Evolutionary conservation across 1,140 invertebrate species (phyloP), one percentile per base, ranked within the genome.

Genomic region (Leptinotarsa lineolata): DNA sequence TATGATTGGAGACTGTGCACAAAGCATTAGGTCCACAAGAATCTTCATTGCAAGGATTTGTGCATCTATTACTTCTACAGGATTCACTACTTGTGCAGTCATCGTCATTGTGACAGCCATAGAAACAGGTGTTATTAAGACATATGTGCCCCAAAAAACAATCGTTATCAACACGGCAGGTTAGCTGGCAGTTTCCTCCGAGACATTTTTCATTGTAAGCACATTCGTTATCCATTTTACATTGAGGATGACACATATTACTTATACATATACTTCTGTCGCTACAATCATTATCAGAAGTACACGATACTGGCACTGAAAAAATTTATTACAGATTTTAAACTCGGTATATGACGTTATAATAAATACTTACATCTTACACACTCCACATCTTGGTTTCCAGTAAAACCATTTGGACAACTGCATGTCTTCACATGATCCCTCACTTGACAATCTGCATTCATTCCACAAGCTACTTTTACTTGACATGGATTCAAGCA

Each of bases 81-180:
- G 92, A 90, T 83, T 95, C 92, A 58, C 91, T 92, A 6, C 90
- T 90, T 77, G 92, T 91, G 83, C 95, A 97, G 83, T 97, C 95
- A 77, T 94, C 92, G 80, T 96, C 93, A 13, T 90, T 89, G 74
- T 92, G 90, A 80, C 95, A 97, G 12, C 95, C 95, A 78, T 93
- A 92, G 64, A 92, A 88, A 79, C 95, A 97, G 84, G 92, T 92
- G 78, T 95, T 95, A 76, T 91, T 89, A 30, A 95, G 84, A 81
- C 95, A 97, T 75, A 96, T 94, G 79, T 97, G 94, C 13, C 94
- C 94, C 13, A 96, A 85, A 88, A 95, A 96, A 81, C 95, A 97
- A 79, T 97, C 95, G 77, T 96, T 94, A 81, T 96, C 94, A 1
- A 95, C 89, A 67, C 93, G 89, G 79, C 95, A 97, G 2, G 94